Percentiles rank a stretch among this genome's conserved stretches.
phyloP scores from a whole-genome alignment of 2,113 vertebrate species.

The Pandion haliaetus region DNA sequence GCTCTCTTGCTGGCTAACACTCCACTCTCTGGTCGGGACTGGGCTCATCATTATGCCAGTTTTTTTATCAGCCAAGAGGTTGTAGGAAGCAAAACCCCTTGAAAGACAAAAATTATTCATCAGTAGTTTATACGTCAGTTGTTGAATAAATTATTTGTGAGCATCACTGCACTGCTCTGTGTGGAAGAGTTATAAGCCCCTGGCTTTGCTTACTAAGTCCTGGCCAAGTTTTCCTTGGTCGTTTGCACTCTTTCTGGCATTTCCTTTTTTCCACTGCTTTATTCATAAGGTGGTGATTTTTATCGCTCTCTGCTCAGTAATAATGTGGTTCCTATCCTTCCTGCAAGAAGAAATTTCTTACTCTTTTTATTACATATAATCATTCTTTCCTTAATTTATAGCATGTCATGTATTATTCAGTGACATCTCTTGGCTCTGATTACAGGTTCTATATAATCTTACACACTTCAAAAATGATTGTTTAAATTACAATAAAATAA shows the following conservation, averaged over 20 bases:
- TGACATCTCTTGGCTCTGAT: slow-evolving; percentile 64
- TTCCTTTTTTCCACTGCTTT: slow-evolving; percentile 56
- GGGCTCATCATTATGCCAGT: background rate
- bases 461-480: slow-evolving; percentile 58
- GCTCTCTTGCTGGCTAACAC: background rate
- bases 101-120: background rate
- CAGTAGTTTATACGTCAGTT: background rate
- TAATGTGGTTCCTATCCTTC: slow-evolving; percentile 54
- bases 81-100: background rate
- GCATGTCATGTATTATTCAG: slow-evolving; percentile 67
- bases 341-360: slow-evolving; percentile 63
- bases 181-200: slow-evolving; percentile 5
- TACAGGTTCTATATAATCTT: slow-evolving; percentile 69
- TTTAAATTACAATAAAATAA: slow-evolving; percentile 73
- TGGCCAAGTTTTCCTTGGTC: background rate
- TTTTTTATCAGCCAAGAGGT: background rate
- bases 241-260: slow-evolving; percentile 18
- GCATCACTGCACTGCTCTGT: background rate
- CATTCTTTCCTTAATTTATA: slow-evolving; percentile 70
- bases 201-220: slow-evolving; percentile 38
- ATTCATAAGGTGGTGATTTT: slow-evolving; percentile 64
- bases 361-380: slow-evolving; percentile 68
- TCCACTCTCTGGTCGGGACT: background rate
- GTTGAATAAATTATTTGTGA: slow-evolving; percentile 24
- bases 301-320: slow-evolving; percentile 55